Evolutionary conservation across 2,797 vertebrate genomes (phyloP), one percentile per base, ranked within the genome.

Genomic region (Ibycter americanus): DNA sequence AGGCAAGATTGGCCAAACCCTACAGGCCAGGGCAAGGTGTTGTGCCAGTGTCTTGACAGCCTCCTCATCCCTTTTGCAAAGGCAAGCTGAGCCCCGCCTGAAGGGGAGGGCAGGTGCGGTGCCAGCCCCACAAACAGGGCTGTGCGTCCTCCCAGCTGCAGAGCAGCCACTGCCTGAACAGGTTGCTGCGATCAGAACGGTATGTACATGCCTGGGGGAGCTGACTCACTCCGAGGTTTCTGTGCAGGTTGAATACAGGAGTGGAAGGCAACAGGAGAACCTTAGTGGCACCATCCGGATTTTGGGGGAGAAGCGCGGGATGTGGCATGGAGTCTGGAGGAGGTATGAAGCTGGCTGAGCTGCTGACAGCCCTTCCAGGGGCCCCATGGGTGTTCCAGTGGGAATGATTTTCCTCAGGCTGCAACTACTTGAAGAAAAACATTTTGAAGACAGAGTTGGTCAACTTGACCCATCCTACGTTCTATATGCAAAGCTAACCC

Each of bases 81-180:
- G 77, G 56, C 65, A 59, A 26, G 81, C 77, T 67, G 83, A 40
- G 54, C 68, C 61, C 77, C 15, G 12, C 83, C 92, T 67, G 20
- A 90, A 71, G 70, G 89, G 78, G 73, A 90, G 83, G 93, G 94
- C 91, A 92, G 94, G 79, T 46, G 74, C 82, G 23, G 79, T 36
- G 74, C 66, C 95, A 92, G 93, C 71, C 89, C 81, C 62, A 38
- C 11, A 6, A 49, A 19, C 70, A 46, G 62, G 25, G 2, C 68
- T 78, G 54, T 66, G 4, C 5, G 0, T 29, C 72, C 83, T 80
- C 54, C 8, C 63, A 8, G 72, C 89, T 81, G 83, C 36, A 54
- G 55, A 20, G 22, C 46, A 77, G 72, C 92, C 67, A 88, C 27
- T 63, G 91, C 55, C 91, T 56, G 31, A 74, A 94, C 96, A 95